These are phyloP conservation scores for Poliocrania exsul DNA, from an alignment of 2,797 vertebrate species.

Conservation along the genomic window DNA sequence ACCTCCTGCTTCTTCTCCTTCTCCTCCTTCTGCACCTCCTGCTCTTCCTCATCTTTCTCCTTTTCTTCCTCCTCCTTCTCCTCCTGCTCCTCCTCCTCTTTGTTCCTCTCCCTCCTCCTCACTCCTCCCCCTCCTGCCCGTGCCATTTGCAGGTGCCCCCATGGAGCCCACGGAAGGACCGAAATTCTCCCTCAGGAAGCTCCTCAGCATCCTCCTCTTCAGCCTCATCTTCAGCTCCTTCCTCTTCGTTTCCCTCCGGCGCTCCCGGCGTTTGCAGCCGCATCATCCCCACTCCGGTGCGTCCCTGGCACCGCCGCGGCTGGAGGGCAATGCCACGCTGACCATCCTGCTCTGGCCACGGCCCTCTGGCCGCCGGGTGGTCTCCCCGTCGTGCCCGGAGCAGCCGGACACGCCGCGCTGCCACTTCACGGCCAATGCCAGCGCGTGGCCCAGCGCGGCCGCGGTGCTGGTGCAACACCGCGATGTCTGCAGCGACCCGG, in stretches of 20 bases:
- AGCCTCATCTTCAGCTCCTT: background rate
- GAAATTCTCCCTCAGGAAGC: background rate
- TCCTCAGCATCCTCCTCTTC: background rate
- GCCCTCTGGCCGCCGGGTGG: background rate
- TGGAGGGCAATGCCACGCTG: background rate
- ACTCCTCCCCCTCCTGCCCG: background rate
- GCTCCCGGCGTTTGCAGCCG: fast-evolving
- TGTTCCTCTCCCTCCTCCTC: too few relatives aligned
- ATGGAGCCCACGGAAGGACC: background rate
- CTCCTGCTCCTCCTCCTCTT: too few relatives aligned
- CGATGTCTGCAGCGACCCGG: background rate
- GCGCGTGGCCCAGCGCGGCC: background rate
- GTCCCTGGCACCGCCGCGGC: too few relatives aligned
- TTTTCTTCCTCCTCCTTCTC: too few relatives aligned
- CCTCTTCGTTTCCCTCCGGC: background rate
- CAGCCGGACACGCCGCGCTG: background rate
- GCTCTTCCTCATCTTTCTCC: too few relatives aligned
- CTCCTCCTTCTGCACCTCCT: too few relatives aligned
- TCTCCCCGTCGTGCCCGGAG: background rate
- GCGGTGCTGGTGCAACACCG: slow-evolving; percentile 56
- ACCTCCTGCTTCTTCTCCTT: too few relatives aligned
- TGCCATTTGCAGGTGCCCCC: background rate
- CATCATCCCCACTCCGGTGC: fast-evolving
- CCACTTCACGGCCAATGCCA: background rate
- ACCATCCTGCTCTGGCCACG: slow-evolving; percentile 66